Evolutionary conservation across 2,888 invertebrate species (phyloP).

Genomic region (Linnaemya vulpina): DNA sequence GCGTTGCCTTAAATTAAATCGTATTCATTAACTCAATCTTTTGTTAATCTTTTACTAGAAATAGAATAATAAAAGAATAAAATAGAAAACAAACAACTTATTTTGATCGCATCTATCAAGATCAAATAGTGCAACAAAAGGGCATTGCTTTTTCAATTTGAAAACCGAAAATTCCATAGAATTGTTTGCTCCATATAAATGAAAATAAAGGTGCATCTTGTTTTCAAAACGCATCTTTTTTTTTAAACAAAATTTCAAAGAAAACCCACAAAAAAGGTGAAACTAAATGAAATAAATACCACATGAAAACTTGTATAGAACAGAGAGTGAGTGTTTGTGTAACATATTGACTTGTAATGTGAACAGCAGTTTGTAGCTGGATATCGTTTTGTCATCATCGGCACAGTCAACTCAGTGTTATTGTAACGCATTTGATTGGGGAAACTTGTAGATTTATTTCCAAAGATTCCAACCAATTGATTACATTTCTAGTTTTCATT

Average conservation of each 20-base stretch:
- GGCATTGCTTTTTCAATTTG: slow-evolving; percentile 8
- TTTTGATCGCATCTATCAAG: slow-evolving; percentile 64
- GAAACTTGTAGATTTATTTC: slow-evolving; percentile 67
- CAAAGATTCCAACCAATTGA: slow-evolving; percentile 45
- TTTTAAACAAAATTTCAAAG: slow-evolving; percentile 4
- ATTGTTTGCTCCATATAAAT: background rate
- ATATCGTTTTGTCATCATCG: slow-evolving; percentile 27
- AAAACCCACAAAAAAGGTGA: slow-evolving; percentile 22
- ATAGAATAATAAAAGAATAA: background rate
- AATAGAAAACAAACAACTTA: slow-evolving; percentile 58
- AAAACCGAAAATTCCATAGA: slow-evolving; percentile 41
- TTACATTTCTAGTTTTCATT: slow-evolving; percentile 14
- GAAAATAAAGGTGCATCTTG: slow-evolving; percentile 53
- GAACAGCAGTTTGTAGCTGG: background rate
- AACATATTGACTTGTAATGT: background rate
- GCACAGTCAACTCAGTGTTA: slow-evolving; percentile 35
- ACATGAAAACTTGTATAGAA: slow-evolving; percentile 34
- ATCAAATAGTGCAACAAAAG: slow-evolving; percentile 47
- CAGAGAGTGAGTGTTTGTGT: background rate
- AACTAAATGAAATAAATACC: slow-evolving; percentile 11
- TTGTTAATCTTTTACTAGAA: slow-evolving; percentile 48
- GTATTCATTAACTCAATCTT: slow-evolving; percentile 67
- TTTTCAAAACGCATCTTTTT: slow-evolving; percentile 31
- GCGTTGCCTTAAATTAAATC: slow-evolving; percentile 67
- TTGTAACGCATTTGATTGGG: slow-evolving; percentile 50